phyloP scores from a whole-genome alignment of 2,113 vertebrate species.

The Misgurnus anguillicaudatus region DNA sequence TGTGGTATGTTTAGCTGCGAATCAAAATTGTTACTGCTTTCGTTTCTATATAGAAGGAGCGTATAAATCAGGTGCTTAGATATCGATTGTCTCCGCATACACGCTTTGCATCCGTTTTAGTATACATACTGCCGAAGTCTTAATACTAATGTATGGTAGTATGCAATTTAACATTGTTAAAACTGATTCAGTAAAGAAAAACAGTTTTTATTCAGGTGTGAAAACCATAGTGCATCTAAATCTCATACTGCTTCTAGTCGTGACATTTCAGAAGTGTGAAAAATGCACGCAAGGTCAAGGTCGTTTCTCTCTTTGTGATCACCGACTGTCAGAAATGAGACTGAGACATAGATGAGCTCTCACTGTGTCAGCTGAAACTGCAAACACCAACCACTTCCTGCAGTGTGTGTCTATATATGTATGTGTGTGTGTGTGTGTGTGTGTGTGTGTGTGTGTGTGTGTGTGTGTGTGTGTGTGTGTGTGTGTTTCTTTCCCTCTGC shows the following conservation, averaged over 20 bases:
- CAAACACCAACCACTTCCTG: conserved; percentile 50
- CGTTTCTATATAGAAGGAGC: not conserved
- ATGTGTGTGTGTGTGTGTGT: conserved; percentile 42
- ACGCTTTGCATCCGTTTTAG: too few species aligned
- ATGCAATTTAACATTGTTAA: not conserved
- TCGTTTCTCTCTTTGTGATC: not conserved
- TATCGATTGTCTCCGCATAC: too few species aligned
- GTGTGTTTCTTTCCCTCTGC: conserved; percentile 22
- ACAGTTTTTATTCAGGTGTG: not conserved
- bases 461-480: conserved; percentile 9
- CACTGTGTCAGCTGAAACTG: conserved; percentile 55
- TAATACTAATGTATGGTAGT: too few species aligned
- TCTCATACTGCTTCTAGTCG: not conserved
- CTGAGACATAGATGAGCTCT: conserved; percentile 17
- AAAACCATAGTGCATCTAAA: not conserved
- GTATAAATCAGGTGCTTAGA: not conserved
- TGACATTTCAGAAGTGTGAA: not conserved
- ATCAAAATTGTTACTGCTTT: not conserved
- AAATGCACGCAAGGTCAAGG: not conserved
- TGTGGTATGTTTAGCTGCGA: not conserved
- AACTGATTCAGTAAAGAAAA: not conserved
- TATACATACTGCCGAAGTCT: too few species aligned
- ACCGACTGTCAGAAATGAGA: conserved; percentile 7
- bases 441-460: conserved; percentile 15
- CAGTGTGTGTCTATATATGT: conserved; percentile 38